Conservation (phyloP, 2,797 vertebrate genomes). For the Halcyon leucocephala region DNA sequence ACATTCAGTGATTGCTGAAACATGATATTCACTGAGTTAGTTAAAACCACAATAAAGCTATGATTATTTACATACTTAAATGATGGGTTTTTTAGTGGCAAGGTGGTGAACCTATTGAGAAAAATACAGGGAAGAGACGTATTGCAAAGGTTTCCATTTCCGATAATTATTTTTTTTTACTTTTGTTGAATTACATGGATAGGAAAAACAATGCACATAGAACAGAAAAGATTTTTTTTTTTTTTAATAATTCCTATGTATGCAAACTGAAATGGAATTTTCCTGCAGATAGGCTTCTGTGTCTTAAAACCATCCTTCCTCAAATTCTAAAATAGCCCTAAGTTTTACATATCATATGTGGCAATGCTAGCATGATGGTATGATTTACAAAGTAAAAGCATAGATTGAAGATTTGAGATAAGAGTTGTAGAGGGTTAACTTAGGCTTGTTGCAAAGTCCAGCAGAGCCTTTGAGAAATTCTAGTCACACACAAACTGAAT, state of each 20-base stretch:
- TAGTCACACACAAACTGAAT: constrained; percentile 68
- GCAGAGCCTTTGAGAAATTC: constrained; percentile 36
- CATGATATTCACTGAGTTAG: constrained; percentile 20
- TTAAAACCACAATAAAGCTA: constrained; percentile 59
- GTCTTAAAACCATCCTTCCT: not conserved
- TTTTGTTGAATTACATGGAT: not conserved
- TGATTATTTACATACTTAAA: constrained; percentile 44
- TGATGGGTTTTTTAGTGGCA: constrained; percentile 34
- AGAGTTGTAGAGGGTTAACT: not conserved
- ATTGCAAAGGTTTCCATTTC: constrained; percentile 34
- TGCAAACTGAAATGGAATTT: not conserved
- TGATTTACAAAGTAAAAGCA: not conserved
- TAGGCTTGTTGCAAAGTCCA: constrained; percentile 6
- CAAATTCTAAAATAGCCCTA: not conserved
- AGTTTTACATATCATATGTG: not conserved
- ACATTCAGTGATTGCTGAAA: constrained; percentile 43
- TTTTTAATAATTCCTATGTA: not conserved
- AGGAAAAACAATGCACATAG: not conserved
- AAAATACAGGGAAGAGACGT: not conserved
- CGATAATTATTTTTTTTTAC: constrained; percentile 41
- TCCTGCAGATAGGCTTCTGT: not conserved
- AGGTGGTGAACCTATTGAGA: constrained; percentile 25
- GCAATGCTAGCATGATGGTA: not conserved
- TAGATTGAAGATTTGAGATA: not conserved
- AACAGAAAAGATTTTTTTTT: not conserved